Percentiles rank a stretch among this genome's conserved stretches.
Evolutionary conservation across 2,888 invertebrate species (phyloP).

Genomic region (Scelioninae gen. 1): DNA sequence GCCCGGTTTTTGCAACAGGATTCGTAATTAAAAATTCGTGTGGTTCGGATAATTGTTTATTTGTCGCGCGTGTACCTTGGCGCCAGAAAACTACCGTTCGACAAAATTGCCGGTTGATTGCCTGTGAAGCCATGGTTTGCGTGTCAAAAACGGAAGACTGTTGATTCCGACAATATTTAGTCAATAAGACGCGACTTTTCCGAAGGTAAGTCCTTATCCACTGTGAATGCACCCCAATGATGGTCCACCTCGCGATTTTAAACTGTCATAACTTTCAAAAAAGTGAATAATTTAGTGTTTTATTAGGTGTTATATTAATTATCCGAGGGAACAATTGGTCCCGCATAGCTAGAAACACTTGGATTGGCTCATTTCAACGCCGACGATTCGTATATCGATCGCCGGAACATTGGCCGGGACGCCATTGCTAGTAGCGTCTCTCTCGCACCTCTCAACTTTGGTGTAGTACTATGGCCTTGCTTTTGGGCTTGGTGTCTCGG

Average conservation of each 20-base stretch:
- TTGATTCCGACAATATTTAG: too few species aligned
- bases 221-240: not conserved
- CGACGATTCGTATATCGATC: constrained; percentile 60
- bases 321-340: constrained; percentile 16
- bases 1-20: not conserved
- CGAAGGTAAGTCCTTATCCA: too few species aligned
- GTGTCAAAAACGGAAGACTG: too few species aligned
- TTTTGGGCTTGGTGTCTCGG: constrained; percentile 5
- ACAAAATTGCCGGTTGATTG: too few species aligned
- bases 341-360: not conserved
- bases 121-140: too few species aligned
- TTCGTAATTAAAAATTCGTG: too few species aligned
- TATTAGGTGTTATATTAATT: not conserved
- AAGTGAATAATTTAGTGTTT: too few species aligned
- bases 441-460: constrained; percentile 23
- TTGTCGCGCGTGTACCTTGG: too few species aligned
- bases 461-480: constrained; percentile 47
- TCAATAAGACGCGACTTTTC: too few species aligned
- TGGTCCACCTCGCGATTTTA: constrained; percentile 9
- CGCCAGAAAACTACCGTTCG: too few species aligned
- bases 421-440: constrained; percentile 59
- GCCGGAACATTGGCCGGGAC: constrained; percentile 63
- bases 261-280: too few species aligned
- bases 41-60: too few species aligned
- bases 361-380: not conserved